Evolutionary conservation across 2,113 vertebrate genomes (phyloP), one percentile per base, ranked within the genome.

Genomic region (Ceratotherium simum): DNA sequence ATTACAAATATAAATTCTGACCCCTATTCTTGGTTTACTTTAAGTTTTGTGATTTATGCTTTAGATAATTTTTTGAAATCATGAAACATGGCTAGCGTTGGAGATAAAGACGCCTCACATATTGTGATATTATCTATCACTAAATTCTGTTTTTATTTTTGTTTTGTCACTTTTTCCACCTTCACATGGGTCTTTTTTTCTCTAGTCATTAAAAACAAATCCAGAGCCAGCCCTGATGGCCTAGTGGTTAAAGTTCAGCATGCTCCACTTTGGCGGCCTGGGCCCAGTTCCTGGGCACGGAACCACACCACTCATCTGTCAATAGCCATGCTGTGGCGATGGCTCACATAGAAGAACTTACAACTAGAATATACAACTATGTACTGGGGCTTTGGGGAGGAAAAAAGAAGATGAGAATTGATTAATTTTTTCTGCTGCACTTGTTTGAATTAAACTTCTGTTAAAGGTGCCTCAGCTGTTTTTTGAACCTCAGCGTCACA

Each of bases 391-490:
- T 48, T 48, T 48, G 48, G 8, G 48, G 48, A 48, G 48, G 48
- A 48, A 48, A 48, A 48, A 42, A 42, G 42, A 42, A 42, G 42
- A 42, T 42, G 42, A 42, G 42, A 42, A 42, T 42, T 42, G 42
- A 42, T 31, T 72, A 73, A 62, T 75, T 79, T 93, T 92, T 91
- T 65, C 33, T 67, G 29, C 33, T 25, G 6, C 23, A 36, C 46
- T n/a, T 60, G 10, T 87, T 86, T 94, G 42, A 80, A 94, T 89
- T 75, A 89, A 89, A 56, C 64, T 94, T 79, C 39, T 64, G 70
- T 78, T 92, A 81, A 65, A 80, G n/a, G 46, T 80, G 2, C 42
- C 27, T 92, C 33, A 62, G n/a, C 27, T 18, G 9, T 56, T 29
- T 90, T 96, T 88, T 76, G 20, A 92, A 85, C 60, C 64, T 2